Evolutionary conservation across 2,888 invertebrate species (phyloP).

Genomic region (Physocephala rufipes): DNA sequence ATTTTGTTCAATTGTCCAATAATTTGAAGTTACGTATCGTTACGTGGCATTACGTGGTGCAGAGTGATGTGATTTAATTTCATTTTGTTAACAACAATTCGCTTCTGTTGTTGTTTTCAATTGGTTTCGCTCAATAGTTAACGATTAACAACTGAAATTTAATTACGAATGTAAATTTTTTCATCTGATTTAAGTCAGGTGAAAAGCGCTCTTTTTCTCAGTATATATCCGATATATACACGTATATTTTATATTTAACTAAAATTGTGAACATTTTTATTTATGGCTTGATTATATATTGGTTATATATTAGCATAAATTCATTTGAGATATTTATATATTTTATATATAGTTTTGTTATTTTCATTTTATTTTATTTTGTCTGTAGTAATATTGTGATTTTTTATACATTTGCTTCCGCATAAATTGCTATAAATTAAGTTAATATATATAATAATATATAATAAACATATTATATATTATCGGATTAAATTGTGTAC

Average conservation of each 20-base stretch:
- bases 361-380: background rate
- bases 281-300: background rate
- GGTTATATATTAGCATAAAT: background rate
- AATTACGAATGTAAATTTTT: slow-evolving; percentile 3
- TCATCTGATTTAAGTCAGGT: no score
- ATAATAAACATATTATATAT: no score
- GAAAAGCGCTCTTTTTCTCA: no score
- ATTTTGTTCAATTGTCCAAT: no score
- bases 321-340: background rate
- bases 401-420: no score
- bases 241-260: background rate
- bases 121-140: background rate
- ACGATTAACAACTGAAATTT: slow-evolving; percentile 13
- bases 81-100: slow-evolving; percentile 11
- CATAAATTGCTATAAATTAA: no score
- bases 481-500: no score
- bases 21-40: no score
- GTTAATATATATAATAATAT: no score
- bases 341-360: background rate
- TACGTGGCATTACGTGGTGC: no score
- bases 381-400: no score
- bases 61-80: slow-evolving; percentile 16
- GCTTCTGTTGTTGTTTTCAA: background rate
- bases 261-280: background rate
- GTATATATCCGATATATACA: background rate